Conservation (phyloP, 2,888 invertebrate genomes). For the Drosophila anomelani region DNA sequence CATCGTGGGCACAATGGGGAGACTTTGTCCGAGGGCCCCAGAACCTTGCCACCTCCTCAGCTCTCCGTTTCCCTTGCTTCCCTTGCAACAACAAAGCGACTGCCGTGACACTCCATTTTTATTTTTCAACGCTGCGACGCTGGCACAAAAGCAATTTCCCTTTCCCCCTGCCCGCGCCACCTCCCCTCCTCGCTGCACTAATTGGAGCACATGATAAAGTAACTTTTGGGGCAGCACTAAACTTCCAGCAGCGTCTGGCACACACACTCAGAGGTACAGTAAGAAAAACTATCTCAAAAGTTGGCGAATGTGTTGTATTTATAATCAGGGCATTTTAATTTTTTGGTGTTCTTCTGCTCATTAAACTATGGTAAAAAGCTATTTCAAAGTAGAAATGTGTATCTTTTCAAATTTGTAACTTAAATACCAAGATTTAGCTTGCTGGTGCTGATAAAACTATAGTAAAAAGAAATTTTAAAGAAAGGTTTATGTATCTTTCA, state of each 20-base stretch:
- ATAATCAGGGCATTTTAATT: not conserved
- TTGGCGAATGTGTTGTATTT: not conserved
- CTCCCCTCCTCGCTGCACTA: constrained; percentile 51
- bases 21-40: constrained; percentile 55
- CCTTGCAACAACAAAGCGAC: constrained; percentile 42
- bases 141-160: constrained; percentile 66
- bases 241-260: constrained; percentile 38
- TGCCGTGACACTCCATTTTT: constrained; percentile 79
- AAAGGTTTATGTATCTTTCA: no score
- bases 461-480: not conserved
- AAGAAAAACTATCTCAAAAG: constrained; percentile 20
- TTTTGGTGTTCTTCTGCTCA: no score
- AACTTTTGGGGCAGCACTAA: constrained; percentile 59
- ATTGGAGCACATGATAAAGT: constrained; percentile 77
- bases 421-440: not conserved
- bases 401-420: not conserved
- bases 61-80: constrained; percentile 1
- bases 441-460: no score
- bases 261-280: constrained; percentile 16
- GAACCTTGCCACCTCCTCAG: constrained; percentile 13
- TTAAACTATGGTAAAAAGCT: not conserved
- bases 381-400: not conserved
- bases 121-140: constrained; percentile 62
- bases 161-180: constrained; percentile 2
- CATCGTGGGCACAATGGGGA: constrained; percentile 56